Evolutionary conservation across 1,140 invertebrate species (phyloP).

Genomic region (Hylyphantes graminicola): DNA sequence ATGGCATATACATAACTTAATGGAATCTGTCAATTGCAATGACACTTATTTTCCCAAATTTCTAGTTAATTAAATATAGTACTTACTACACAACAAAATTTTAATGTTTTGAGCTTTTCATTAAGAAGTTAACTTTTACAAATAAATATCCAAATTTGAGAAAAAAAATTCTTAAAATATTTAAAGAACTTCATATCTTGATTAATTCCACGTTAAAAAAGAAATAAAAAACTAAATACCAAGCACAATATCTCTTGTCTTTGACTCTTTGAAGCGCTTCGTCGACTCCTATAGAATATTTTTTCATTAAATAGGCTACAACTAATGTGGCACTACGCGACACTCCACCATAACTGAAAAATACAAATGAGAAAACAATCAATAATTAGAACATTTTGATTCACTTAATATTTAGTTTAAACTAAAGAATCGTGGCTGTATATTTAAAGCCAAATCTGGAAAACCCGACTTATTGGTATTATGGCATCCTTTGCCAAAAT

Average conservation of each 20-base stretch:
- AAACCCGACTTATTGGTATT: too few relatives aligned
- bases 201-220: neutral
- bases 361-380: neutral
- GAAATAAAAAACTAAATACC: slow-evolving; percentile 24
- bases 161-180: neutral
- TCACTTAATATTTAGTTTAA: too few relatives aligned
- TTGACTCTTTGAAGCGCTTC: slow-evolving; percentile 55
- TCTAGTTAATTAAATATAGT: neutral
- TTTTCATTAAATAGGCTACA: slow-evolving; percentile 55
- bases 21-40: neutral
- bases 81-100: too few relatives aligned
- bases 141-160: neutral
- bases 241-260: slow-evolving; percentile 48
- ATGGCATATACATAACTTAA: too few relatives aligned
- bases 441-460: too few relatives aligned
- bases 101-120: too few relatives aligned
- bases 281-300: slow-evolving; percentile 44
- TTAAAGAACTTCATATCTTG: neutral
- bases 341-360: slow-evolving; percentile 45
- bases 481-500: too few relatives aligned
- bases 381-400: neutral
- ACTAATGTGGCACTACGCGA: slow-evolving; percentile 57
- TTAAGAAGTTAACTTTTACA: neutral
- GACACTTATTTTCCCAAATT: neutral
- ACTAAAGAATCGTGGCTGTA: too few relatives aligned